Evolutionary conservation across 2,797 vertebrate genomes (phyloP), one percentile per base, ranked within the genome.

Genomic region (Microctenopoma lineatum): DNA sequence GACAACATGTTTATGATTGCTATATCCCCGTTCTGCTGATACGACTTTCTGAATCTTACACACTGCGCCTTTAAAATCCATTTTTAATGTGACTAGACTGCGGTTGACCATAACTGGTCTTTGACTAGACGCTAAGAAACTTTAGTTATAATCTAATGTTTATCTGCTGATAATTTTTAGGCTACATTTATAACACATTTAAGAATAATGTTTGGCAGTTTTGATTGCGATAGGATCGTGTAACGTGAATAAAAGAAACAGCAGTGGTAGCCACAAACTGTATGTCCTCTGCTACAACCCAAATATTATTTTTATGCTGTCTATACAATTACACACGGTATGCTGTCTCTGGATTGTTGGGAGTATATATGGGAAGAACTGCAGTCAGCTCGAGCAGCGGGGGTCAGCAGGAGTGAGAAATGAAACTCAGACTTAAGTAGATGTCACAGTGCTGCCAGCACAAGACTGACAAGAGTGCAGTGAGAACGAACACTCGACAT

Each of bases 391-490:
- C 44, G 5, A 46, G 29, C 50, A 46, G 39, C 29, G 8, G 48
- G 10, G 21, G 18, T 16, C 18, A 16, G 3, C 4, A 32, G 59
- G 26, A 32, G 36, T 58, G 58, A 41, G 32, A 5, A 45, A 16
- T 39, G 14, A 42, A 58, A 29, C 26, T 34, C 38, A 0, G 15
- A 54, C 2, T 60, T 13, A 58, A 57, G 53, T 47, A 54, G 55
- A 77, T 34, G 42, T 60, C 56, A 29, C 54, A 26, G 41, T 16
- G 0, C 44, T 57, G 45, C 18, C 5, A 57, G 39, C 32, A 36
- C 12, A 45, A 34, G 55, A 74, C 0, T 59, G 59, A 66, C 63
- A 27, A 15, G 21, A 54, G 15, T 26, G 48, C 21, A 50, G 39
- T 45, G 51, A 32, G 21, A 59, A 32, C 0, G n/a, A 66, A 42